Percentiles rank a stretch among this genome's conserved stretches.
These are phyloP conservation scores for Jaculus jaculus DNA, from an alignment of 2,113 vertebrate species.

Conservation along the genomic window DNA sequence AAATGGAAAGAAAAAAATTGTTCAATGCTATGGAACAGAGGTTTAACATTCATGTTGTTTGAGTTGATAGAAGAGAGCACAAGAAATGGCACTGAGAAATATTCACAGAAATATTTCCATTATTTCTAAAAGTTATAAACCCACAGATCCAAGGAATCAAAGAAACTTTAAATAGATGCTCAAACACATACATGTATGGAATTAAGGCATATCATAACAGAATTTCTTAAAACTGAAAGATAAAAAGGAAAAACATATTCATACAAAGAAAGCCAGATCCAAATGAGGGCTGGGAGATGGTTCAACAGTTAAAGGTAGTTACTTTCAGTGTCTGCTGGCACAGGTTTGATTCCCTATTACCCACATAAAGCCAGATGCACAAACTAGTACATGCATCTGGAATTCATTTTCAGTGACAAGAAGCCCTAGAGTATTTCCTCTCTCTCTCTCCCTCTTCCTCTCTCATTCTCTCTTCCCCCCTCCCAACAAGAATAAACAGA, in stretches of 20 bases:
- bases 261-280: not conserved
- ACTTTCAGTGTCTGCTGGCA: too few species aligned
- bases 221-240: constrained; percentile 36
- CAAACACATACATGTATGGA: not conserved
- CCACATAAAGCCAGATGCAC: too few species aligned
- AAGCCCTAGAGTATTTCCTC: too few species aligned
- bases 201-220: not conserved
- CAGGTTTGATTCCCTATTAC: too few species aligned
- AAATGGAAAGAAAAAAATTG: not conserved
- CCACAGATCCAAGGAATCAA: constrained; percentile 10
- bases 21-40: not conserved
- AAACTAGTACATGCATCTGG: too few species aligned
- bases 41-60: not conserved
- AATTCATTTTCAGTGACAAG: too few species aligned
- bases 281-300: not conserved
- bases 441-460: too few species aligned
- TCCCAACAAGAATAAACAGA: too few species aligned
- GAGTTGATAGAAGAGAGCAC: not conserved
- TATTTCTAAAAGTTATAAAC: constrained; percentile 52
- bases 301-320: too few species aligned
- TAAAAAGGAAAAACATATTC: not conserved
- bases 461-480: too few species aligned
- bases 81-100: constrained; percentile 8
- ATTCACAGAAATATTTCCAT: not conserved
- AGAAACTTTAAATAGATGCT: not conserved